Percentiles rank a stretch among this genome's conserved stretches.
Conservation (phyloP, 2,113 vertebrate genomes). For the Aptenodytes forsteri region DNA sequence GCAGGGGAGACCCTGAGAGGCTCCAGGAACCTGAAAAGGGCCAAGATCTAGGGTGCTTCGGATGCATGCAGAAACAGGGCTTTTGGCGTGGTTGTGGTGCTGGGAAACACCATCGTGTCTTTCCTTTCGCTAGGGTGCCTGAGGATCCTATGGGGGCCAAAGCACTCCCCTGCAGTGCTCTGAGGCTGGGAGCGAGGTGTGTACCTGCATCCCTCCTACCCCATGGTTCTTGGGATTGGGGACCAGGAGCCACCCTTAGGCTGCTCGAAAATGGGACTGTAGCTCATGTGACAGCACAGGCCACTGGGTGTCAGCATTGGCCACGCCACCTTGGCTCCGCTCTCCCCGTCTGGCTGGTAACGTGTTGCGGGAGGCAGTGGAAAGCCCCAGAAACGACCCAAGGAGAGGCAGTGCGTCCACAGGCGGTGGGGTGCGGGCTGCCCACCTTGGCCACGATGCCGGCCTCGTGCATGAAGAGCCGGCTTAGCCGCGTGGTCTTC, state of each 20-base stretch:
- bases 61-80: not conserved
- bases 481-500: conserved; percentile 90
- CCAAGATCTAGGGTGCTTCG: not conserved
- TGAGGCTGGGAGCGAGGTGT: not conserved
- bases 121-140: not conserved
- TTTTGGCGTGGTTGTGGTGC: not conserved
- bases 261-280: not conserved
- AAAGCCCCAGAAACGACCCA: not conserved
- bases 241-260: not conserved
- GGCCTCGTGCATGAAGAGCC: conserved; percentile 87
- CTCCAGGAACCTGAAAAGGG: not conserved
- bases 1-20: not conserved
- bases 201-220: not conserved
- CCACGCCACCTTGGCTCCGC: accelerated
- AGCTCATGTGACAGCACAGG: not conserved
- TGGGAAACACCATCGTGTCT: not conserved
- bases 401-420: not conserved
- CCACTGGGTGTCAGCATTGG: not conserved
- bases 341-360: accelerated
- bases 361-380: accelerated
- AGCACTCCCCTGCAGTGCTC: not conserved
- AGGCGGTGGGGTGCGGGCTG: not conserved
- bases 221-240: accelerated
- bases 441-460: conserved; percentile 88
- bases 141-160: not conserved